phyloP scores from a whole-genome alignment of 2,113 vertebrate genomes.

The Sylvietta virens region DNA sequence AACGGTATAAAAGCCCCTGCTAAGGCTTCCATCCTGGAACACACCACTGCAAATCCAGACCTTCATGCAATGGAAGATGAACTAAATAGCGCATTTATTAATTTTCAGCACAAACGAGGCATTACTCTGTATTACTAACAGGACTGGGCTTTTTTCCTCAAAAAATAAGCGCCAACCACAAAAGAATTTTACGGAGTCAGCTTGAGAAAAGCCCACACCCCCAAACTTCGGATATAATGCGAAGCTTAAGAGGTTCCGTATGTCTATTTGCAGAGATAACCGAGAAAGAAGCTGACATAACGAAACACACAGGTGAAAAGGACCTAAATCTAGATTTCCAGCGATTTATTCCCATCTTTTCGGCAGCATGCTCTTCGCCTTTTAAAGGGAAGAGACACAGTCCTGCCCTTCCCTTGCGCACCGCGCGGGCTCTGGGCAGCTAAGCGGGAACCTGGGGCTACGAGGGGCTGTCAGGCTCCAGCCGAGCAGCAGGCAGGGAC shows the following conservation, averaged over 20 bases:
- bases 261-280: neutral
- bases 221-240: neutral
- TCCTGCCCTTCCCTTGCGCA: neutral
- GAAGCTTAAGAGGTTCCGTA: neutral
- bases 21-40: neutral
- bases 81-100: neutral
- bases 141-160: neutral
- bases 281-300: neutral
- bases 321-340: accelerated
- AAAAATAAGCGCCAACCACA: neutral
- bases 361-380: neutral
- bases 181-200: neutral
- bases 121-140: neutral
- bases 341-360: neutral
- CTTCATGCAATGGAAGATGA: neutral
- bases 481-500: neutral
- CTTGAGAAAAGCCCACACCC: neutral
- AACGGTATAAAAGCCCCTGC: accelerated
- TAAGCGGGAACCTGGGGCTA: neutral
- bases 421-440: too few relatives aligned
- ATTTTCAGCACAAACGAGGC: accelerated
- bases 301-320: neutral
- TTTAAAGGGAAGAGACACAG: accelerated
- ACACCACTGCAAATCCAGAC: neutral
- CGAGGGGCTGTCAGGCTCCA: neutral